Evolutionary conservation across 2,888 invertebrate genomes (phyloP), one percentile per base, ranked within the genome.

Genomic region (Prosapia bicincta): DNA sequence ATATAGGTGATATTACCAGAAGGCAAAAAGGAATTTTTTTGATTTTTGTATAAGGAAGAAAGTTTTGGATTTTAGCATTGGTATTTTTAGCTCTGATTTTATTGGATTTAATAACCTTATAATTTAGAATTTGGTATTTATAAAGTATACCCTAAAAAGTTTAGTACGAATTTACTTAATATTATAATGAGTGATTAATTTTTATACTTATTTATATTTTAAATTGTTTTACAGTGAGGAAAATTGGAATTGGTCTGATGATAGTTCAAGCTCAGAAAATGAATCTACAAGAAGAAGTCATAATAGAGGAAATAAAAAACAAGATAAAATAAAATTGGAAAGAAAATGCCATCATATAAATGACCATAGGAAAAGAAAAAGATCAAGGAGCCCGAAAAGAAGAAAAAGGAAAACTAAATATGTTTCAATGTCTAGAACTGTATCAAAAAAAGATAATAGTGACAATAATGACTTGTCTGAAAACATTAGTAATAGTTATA

Each of bases 161-260:
- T n/a, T n/a, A n/a, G n/a, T n/a, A n/a, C n/a, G n/a, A n/a, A n/a
- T n/a, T n/a, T n/a, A n/a, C n/a, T n/a, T n/a, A n/a, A n/a, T n/a
- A n/a, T n/a, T n/a, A n/a, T n/a, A n/a, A n/a, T n/a, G n/a, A n/a
- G n/a, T n/a, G n/a, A n/a, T n/a, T n/a, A n/a, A n/a, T n/a, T n/a
- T n/a, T n/a, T n/a, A n/a, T n/a, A n/a, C n/a, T n/a, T n/a, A n/a
- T n/a, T n/a, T n/a, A n/a, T n/a, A n/a, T n/a, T n/a, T n/a, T n/a
- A n/a, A n/a, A 30, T 32, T 69, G 10, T 74, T 54, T 20, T 66
- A 26, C 70, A 76, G 76, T 32, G 66, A 72, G 24, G 65, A 70
- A 69, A 72, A 76, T n/a, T 76, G 72, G 76, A 26, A 70, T 26
- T 76, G 76, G 76, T 76, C 32, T 24, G 74, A 69, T 24, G 74